Evolutionary conservation across 2,888 invertebrate species (phyloP).

Genomic region (Stenchaetothrips biformis): DNA sequence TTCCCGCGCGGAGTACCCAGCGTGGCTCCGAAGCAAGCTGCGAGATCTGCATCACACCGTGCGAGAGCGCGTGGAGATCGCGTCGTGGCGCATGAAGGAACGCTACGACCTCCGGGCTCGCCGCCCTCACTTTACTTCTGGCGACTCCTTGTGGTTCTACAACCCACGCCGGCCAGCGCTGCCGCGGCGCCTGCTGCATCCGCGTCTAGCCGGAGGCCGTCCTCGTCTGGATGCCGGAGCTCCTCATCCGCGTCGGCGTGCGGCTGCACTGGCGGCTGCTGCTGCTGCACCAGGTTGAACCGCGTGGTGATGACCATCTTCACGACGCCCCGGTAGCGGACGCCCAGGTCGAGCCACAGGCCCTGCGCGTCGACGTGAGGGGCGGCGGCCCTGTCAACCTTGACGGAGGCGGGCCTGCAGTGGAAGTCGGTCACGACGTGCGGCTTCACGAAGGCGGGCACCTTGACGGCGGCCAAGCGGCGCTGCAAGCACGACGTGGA

Average conservation of each 20-base stretch:
- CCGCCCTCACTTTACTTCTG: no score
- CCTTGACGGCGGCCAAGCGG: not conserved
- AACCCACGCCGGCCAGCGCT: no score
- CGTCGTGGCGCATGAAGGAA: no score
- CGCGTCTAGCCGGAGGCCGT: not conserved
- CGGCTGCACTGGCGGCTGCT: not conserved
- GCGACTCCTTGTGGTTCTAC: no score
- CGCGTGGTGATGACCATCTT: not conserved
- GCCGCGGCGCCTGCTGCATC: no score
- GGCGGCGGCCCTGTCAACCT: not conserved
- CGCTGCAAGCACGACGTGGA: not conserved
- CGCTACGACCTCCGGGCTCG: no score
- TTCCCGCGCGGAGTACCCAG: no score
- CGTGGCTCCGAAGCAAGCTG: no score
- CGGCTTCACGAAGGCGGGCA: not conserved
- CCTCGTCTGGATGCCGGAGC: not conserved
- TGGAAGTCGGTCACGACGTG: not conserved
- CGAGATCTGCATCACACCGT: no score
- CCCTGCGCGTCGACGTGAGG: not conserved
- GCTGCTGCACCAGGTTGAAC: not conserved
- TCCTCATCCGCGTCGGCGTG: not conserved
- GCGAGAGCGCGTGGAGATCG: no score
- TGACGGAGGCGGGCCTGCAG: not conserved
- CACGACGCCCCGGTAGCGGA: not conserved
- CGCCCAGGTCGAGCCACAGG: conserved; percentile 9